Conservation (phyloP, 35 echinoderm and acorn worm species). For the Eucidaris tribuloides region DNA sequence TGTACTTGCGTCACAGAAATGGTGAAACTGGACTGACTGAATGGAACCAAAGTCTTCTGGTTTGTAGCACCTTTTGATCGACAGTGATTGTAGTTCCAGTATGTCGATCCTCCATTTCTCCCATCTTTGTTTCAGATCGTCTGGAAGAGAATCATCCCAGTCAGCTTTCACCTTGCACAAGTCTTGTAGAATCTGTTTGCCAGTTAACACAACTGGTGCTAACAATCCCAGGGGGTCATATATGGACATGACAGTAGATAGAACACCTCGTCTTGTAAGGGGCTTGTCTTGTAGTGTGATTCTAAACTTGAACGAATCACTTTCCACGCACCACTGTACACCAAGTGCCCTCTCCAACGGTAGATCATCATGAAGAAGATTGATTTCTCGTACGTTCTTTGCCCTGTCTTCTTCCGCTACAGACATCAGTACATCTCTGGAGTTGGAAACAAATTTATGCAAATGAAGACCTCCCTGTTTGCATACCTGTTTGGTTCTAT, state of each 20-base stretch:
- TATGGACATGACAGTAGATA: constrained; percentile 25
- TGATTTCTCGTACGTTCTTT: background rate
- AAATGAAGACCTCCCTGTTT: constrained; percentile 39
- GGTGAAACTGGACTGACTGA: constrained; percentile 13
- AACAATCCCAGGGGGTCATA: constrained; percentile 34
- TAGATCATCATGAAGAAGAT: background rate
- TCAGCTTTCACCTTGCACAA: constrained; percentile 15
- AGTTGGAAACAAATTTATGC: constrained; percentile 64
- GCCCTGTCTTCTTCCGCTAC: constrained; percentile 33
- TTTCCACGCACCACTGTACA: constrained; percentile 38
- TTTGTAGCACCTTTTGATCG: constrained; percentile 41
- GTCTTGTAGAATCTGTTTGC: constrained; percentile 34
- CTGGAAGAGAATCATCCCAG: constrained; percentile 39
- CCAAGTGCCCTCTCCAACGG: constrained; percentile 25
- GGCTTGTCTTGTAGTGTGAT: constrained; percentile 22
- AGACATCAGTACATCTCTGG: constrained; percentile 26
- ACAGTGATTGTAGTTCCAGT: background rate
- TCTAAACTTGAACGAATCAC: constrained; percentile 34
- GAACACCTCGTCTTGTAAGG: constrained; percentile 26
- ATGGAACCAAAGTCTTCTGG: constrained; percentile 29
- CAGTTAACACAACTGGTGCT: constrained; percentile 2
- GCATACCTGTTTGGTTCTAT: constrained; percentile 21
- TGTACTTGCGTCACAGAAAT: constrained; percentile 30
- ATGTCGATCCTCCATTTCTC: constrained; percentile 24
- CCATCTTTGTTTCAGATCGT: constrained; percentile 6